Evolutionary conservation across 2,888 invertebrate species (phyloP).

Genomic region (Agrilus biguttatus): DNA sequence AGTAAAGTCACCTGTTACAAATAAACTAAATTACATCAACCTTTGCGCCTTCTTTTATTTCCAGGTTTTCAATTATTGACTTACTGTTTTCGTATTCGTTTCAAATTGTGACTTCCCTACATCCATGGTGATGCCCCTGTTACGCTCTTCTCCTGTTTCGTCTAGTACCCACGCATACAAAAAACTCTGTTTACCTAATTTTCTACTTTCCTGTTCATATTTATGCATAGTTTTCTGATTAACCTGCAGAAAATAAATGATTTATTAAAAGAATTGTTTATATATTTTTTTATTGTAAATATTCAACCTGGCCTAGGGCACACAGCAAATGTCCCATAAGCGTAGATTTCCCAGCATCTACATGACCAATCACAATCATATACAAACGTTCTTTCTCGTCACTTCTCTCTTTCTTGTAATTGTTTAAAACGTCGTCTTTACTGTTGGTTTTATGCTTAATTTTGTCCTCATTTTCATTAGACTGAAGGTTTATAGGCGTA

Average conservation of each 20-base stretch:
- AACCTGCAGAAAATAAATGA: conserved; percentile 26
- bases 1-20: conserved; percentile 52
- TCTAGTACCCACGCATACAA: conserved; percentile 99
- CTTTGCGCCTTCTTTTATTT: background rate
- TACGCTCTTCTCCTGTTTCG: conserved; percentile 94
- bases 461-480: conserved; percentile 14
- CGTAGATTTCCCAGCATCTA: conserved; percentile 94
- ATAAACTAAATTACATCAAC: background rate
- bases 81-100: conserved; percentile 54
- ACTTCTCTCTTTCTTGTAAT: conserved; percentile 61
- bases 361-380: conserved; percentile 89
- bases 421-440: conserved; percentile 41
- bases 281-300: background rate
- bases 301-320: conserved; percentile 57
- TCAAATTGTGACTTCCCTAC: conserved; percentile 88
- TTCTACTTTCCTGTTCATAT: conserved; percentile 93
- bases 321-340: conserved; percentile 92
- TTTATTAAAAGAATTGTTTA: background rate
- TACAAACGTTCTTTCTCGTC: conserved; percentile 77
- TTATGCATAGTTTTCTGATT: conserved; percentile 85
- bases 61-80: conserved; percentile 10
- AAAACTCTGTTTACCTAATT: conserved; percentile 94
- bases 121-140: conserved; percentile 98
- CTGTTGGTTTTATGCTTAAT: conserved; percentile 35
- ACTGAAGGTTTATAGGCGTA: conserved; percentile 27